These are phyloP conservation scores for Anguilla pacifica DNA, from an alignment of 2,797 vertebrate species.

Conservation along the genomic window DNA sequence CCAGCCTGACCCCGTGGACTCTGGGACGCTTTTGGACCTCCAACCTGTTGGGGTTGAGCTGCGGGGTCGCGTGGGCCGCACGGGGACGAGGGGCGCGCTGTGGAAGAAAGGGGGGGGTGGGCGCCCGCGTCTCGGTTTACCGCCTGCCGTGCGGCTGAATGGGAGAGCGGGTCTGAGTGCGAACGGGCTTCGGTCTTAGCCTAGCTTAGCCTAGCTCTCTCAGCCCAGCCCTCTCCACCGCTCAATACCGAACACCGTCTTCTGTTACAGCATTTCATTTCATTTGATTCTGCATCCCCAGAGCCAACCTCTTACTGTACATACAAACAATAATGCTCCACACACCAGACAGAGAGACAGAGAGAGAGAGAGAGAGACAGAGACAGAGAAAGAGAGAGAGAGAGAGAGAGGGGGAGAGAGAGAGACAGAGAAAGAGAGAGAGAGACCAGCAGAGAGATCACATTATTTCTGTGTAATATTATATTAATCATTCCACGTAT, in stretches of 20 bases:
- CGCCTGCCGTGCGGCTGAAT: background rate
- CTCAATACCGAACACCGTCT: background rate
- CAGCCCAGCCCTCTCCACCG: background rate
- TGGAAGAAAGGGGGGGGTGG: background rate
- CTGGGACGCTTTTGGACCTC: constrained; percentile 55
- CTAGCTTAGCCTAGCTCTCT: background rate
- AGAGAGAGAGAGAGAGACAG: background rate
- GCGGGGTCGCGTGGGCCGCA: constrained; percentile 52
- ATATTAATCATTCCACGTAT: too few relatives aligned
- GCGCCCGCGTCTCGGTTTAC: background rate
- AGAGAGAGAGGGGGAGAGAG: background rate
- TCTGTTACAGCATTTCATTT: constrained; percentile 19
- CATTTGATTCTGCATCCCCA: constrained; percentile 16
- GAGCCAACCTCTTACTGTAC: background rate
- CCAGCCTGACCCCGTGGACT: constrained; percentile 39
- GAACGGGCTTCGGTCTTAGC: background rate
- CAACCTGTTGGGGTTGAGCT: constrained; percentile 52
- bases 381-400: background rate
- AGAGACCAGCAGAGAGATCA: background rate
- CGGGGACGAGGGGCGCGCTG: constrained; percentile 42
- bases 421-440: background rate
- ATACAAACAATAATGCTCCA: background rate
- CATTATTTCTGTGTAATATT: background rate
- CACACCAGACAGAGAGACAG: background rate
- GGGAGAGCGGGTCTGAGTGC: background rate